These are phyloP conservation scores for Melieria crassipennis DNA, from an alignment of 2,888 invertebrate genomes.

Conservation along the genomic window DNA sequence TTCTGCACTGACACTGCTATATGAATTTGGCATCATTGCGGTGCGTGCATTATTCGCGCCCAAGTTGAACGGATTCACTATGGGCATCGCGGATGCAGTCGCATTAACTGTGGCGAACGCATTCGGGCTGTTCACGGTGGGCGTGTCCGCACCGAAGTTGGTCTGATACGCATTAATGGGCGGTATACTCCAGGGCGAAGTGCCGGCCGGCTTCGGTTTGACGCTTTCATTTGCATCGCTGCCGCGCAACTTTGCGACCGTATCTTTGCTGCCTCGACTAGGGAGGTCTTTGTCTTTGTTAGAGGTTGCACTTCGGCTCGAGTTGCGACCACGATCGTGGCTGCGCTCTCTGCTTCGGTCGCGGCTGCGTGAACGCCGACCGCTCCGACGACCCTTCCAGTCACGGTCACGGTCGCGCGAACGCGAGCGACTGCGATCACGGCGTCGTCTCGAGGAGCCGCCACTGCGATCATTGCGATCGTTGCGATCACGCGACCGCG, in stretches of 20 bases:
- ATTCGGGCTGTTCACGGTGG: neutral
- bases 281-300: conserved; percentile 46
- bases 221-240: conserved; percentile 23
- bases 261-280: conserved; percentile 32
- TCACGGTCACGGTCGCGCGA: conserved; percentile 46
- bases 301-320: conserved; percentile 59
- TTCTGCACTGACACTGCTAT: conserved; percentile 21
- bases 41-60: neutral
- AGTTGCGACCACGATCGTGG: conserved; percentile 49
- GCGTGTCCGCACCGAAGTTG: conserved; percentile 3
- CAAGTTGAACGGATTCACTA: conserved; percentile 13
- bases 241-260: conserved; percentile 32
- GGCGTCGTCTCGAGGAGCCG: conserved; percentile 63
- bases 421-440: conserved; percentile 66
- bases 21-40: conserved; percentile 30
- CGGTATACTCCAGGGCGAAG: conserved; percentile 38
- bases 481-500: conserved; percentile 59
- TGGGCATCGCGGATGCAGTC: neutral
- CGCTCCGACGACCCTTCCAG: conserved; percentile 51
- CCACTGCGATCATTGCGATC: conserved; percentile 62
- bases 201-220: conserved; percentile 34
- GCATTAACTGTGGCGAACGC: neutral
- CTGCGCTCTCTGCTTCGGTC: conserved; percentile 37
- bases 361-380: conserved; percentile 46
- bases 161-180: conserved; percentile 42